Evolutionary conservation across 2,888 invertebrate genomes (phyloP).

Genomic region (Geotrupes spiniger): DNA sequence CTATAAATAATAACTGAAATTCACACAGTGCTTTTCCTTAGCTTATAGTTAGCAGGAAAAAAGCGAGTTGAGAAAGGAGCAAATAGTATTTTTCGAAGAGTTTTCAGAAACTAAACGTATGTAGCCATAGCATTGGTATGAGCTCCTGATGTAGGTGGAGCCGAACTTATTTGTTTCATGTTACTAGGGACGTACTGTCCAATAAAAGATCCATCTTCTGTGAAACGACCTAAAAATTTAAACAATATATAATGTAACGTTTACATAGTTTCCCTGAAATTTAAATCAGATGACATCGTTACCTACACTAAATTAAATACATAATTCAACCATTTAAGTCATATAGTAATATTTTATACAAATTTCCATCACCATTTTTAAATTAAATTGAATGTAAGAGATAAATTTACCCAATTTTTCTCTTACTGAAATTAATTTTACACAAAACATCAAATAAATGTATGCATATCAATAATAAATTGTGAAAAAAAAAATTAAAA

Average conservation of each 20-base stretch:
- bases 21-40: constrained; percentile 17
- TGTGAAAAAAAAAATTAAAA: too few species aligned
- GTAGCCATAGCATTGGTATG: constrained; percentile 61
- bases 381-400: too few species aligned
- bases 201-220: constrained; percentile 96
- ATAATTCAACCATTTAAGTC: too few species aligned
- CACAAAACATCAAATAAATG: too few species aligned
- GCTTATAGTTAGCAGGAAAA: constrained; percentile 25
- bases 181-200: constrained; percentile 92
- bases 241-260: constrained; percentile 6
- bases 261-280: too few species aligned
- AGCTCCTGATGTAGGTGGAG: constrained; percentile 48
- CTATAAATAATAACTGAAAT: constrained; percentile 15
- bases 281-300: too few species aligned
- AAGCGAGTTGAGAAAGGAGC: constrained; percentile 27
- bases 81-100: constrained; percentile 22
- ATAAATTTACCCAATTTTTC: too few species aligned
- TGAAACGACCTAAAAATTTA: constrained; percentile 82
- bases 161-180: constrained; percentile 60
- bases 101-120: constrained; percentile 56
- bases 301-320: too few species aligned
- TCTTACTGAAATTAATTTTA: too few species aligned
- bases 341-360: too few species aligned
- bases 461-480: too few species aligned
- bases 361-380: too few species aligned